Evolutionary conservation across 2,797 vertebrate genomes (phyloP), one percentile per base, ranked within the genome.

Genomic region (Helostoma temminkii): DNA sequence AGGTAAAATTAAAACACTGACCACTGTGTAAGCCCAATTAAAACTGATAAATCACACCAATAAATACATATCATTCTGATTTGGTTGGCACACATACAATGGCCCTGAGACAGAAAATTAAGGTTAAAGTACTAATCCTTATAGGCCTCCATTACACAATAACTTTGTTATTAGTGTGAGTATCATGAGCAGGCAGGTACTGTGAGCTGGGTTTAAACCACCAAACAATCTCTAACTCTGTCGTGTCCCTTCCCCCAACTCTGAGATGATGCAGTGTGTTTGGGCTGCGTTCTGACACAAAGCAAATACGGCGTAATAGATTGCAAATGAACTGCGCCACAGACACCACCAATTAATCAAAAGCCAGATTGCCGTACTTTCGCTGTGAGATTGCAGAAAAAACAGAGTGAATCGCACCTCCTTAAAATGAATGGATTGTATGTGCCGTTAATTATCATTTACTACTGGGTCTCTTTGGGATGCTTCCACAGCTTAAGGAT

Each of bases 361-460:
- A 81, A 73, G 80, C 81, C 89, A 88, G 87, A 88, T 81, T 86
- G 86, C 90, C 68, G 74, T 83, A 62, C 78, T 86, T 86, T 89
- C 75, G 80, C 70, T 11, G 32, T 73, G 71, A 78, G 36, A 25
- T 48, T 70, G 78, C 76, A 67, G 60, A 55, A 49, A 34, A 52
- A 48, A 72, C 57, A 68, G 56, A 73, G 78, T 45, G 83, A 82
- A 84, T 83, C 12, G 36, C 81, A 78, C 78, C 80, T 88, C 89
- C 83, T 89, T 86, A 84, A 89, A 91, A 90, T 77, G 81, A 93
- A 91, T 87, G 87, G 86, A 90, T 91, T 87, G 89, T 83, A 88
- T 89, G 85, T 88, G 88, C 81, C 87, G 86, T 91, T 93, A 91
- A 93, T 93, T 88, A 91, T 91, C 90, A 91, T 93, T 92, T 92